A percentile compares a stretch with the other conserved stretches of the same genome.
Evolutionary conservation across 2,888 invertebrate species (phyloP).

Genomic region (Trissolcus brochymenae): DNA sequence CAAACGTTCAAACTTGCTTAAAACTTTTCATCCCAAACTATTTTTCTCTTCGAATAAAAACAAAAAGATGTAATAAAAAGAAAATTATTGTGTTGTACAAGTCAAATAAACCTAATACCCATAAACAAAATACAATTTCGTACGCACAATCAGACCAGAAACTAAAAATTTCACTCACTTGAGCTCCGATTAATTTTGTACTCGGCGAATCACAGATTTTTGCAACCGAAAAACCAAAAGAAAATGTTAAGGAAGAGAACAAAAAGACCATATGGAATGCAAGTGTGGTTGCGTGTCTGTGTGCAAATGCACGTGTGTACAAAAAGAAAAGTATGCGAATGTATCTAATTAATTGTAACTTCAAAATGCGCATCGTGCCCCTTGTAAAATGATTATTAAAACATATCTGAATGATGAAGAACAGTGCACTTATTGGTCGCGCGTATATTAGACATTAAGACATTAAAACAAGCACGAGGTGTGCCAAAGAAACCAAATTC

Average conservation of each 20-base stretch:
- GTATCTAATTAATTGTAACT: conserved; percentile 55
- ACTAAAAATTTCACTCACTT: conserved; percentile 39
- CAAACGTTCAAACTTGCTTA: no score
- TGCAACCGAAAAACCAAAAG: conserved; percentile 8
- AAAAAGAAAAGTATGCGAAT: conserved; percentile 50
- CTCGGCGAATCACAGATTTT: conserved; percentile 40
- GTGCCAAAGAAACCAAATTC: no score
- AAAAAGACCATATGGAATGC: conserved; percentile 30
- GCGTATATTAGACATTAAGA: conserved; percentile 21
- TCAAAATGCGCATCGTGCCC: conserved; percentile 57
- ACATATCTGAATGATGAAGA: conserved; percentile 58
- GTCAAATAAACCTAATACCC: conserved; percentile 37
- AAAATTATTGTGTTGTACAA: not conserved
- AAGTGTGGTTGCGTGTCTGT: conserved; percentile 35
- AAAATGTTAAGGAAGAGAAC: conserved; percentile 1
- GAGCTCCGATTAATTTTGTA: conserved; percentile 53
- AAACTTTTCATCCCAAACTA: not conserved
- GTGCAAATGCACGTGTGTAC: conserved; percentile 28
- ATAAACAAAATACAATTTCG: conserved; percentile 7
- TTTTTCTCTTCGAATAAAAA: not conserved
- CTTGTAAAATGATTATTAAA: conserved; percentile 60
- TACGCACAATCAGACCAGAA: conserved; percentile 37
- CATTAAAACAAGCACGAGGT: no score
- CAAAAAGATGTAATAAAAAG: no score
- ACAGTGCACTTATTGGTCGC: conserved; percentile 58